Evolutionary conservation across 2,888 invertebrate genomes (phyloP).

Genomic region (Axea sp.): DNA sequence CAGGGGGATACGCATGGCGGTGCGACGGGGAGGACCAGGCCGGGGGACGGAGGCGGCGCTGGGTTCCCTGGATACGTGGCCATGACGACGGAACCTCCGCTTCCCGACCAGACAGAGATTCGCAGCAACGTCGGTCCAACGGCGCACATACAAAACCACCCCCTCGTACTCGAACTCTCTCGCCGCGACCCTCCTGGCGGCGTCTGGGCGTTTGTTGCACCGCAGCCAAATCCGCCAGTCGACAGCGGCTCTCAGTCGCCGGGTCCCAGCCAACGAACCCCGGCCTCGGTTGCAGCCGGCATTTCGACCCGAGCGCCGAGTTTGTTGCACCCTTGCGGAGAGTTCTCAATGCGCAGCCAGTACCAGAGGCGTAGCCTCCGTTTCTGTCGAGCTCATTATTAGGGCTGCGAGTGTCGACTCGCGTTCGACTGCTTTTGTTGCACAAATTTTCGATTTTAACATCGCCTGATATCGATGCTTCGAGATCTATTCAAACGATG

Average conservation of each 20-base stretch:
- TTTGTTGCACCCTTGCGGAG: slow-evolving; percentile 59
- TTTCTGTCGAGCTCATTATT: too few relatives aligned
- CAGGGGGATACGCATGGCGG: slow-evolving; percentile 51
- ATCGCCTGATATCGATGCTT: too few relatives aligned
- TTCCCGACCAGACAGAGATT: slow-evolving; percentile 75
- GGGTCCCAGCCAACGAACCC: slow-evolving; percentile 52
- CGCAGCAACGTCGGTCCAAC: slow-evolving; percentile 69
- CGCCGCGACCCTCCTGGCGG: slow-evolving; percentile 67
- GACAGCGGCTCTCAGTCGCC: slow-evolving; percentile 70
- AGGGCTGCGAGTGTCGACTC: too few relatives aligned
- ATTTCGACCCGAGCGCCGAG: slow-evolving; percentile 55
- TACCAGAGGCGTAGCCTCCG: slow-evolving; percentile 26
- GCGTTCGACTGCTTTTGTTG: too few relatives aligned
- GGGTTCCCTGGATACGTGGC: slow-evolving; percentile 79
- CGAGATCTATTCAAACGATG: too few relatives aligned
- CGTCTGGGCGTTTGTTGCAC: slow-evolving; percentile 77
- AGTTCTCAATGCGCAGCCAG: slow-evolving; percentile 44
- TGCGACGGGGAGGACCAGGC: slow-evolving; percentile 36
- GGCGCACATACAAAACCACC: slow-evolving; percentile 66
- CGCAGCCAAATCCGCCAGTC: slow-evolving; percentile 70
- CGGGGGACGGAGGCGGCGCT: slow-evolving; percentile 67
- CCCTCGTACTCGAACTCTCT: slow-evolving; percentile 56
- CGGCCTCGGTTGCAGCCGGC: slow-evolving; percentile 52
- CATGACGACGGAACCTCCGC: slow-evolving; percentile 75
- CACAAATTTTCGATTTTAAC: too few relatives aligned